Base-by-base conservation (phyloP, 1,140 invertebrate species). In the Cyclargus thomasi region DNA sequence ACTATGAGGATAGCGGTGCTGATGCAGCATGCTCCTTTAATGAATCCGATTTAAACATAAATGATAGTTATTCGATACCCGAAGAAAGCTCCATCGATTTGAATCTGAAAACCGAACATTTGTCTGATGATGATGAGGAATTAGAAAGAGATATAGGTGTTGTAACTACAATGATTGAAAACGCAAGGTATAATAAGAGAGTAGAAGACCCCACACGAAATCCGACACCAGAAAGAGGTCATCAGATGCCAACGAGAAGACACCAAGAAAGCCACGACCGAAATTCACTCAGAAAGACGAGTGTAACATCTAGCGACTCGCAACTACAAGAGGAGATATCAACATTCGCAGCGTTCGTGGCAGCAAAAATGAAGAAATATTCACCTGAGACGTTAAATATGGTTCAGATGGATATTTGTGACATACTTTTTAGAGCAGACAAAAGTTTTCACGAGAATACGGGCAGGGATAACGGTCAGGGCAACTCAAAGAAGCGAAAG, bases 361-460 rank as follows among this genome's bases (percentile, higher is more conserved):
- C 64, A 59, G 35, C 63, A 2, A 65, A 67, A 47, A 35, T 67
- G 65, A 64, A 53, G 64, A 67, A 67, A 18, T 64, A 64, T 17
- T 14, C 53, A 62, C 18, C 6, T 17, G 14, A 64, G 62, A 67
- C 16, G n/a, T 21, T 70, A 8, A 35, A 36, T 21, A 20, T 16
- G 35, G 53, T 67, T 23, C 53, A 70, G 67, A 53, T 53, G 10
- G 29, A 67, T 10, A 70, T 70, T 36, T 70, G 53, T 18, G 23
- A 70, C 39, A 67, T 62, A 65, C 63, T 70, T 29, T 67, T 22
- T 17, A 64, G 64, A 21, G 53, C 68, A 2, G 65, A 64, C 35
- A 7, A 64, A 10, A 21, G 21, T 18, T 17, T 16, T 21, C 36
- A 53, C 7, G 53, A 64, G 5, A 21, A 21, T 64, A 55, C 18